These are phyloP conservation scores for Garra rufa DNA, from an alignment of 2,113 vertebrate genomes.

Conservation along the genomic window DNA sequence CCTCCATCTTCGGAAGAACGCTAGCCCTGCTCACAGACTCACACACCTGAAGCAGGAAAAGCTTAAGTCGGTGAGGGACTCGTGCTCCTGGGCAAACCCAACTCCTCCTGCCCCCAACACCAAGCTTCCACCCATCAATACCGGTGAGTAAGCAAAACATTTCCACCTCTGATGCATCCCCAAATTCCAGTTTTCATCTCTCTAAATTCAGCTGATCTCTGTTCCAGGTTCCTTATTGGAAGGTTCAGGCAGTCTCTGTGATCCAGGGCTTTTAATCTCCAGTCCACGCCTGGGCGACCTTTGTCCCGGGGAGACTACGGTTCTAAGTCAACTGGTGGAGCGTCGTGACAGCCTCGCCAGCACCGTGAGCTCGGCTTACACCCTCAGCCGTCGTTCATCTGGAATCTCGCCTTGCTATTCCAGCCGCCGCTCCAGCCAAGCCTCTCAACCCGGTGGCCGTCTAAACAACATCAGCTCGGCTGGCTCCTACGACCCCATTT, in stretches of 20 bases:
- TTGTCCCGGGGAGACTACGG: constrained; percentile 78
- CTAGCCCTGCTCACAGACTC: constrained; percentile 66
- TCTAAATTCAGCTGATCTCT: neutral
- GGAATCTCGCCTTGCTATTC: constrained; percentile 92
- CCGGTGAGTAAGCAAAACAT: constrained; percentile 77
- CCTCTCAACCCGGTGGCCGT: constrained; percentile 81
- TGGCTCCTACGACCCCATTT: constrained; percentile 90
- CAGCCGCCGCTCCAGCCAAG: constrained; percentile 87
- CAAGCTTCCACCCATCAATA: constrained; percentile 84
- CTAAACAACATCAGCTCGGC: constrained; percentile 84
- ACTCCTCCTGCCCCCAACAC: constrained; percentile 79
- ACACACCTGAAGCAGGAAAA: constrained; percentile 89
- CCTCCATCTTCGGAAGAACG: constrained; percentile 61
- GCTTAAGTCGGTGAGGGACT: constrained; percentile 89
- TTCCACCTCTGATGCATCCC: neutral
- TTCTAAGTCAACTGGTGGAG: constrained; percentile 79
- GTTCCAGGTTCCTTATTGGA: constrained; percentile 71
- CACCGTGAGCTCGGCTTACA: constrained; percentile 88
- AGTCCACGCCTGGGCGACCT: constrained; percentile 78
- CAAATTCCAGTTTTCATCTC: neutral
- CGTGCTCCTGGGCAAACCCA: constrained; percentile 85
- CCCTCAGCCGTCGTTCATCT: constrained; percentile 88
- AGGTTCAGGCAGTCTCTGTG: constrained; percentile 71
- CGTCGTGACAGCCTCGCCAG: constrained; percentile 89
- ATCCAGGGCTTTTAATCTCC: constrained; percentile 74